These are phyloP conservation scores for Nerophis lumbriciformis DNA, from an alignment of 2,113 vertebrate species.

Conservation along the genomic window DNA sequence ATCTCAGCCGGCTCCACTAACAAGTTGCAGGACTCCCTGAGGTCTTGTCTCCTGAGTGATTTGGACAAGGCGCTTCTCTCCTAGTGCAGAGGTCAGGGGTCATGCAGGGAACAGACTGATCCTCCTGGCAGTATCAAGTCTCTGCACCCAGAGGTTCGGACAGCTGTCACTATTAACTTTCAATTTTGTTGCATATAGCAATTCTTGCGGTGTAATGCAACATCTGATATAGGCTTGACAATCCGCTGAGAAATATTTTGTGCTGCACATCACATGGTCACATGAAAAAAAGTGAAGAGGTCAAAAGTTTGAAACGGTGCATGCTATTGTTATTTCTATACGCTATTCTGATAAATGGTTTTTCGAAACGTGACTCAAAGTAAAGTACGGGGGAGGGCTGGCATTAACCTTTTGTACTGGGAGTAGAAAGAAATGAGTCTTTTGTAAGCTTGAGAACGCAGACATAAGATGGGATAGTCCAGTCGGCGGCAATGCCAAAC, in stretches of 20 bases:
- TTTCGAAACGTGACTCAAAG: constrained; percentile 57
- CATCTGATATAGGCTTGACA: not conserved
- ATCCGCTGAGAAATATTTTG: constrained; percentile 10
- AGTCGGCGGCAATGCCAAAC: constrained; percentile 16
- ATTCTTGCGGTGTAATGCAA: not conserved
- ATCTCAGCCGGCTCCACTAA: constrained; percentile 45
- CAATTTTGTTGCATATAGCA: not conserved
- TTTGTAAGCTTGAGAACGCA: constrained; percentile 14
- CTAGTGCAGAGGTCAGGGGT: constrained; percentile 49
- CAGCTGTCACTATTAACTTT: constrained; percentile 30
- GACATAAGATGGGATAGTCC: not conserved
- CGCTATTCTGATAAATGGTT: constrained; percentile 50
- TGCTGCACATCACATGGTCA: constrained; percentile 11
- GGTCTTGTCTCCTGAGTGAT: constrained; percentile 48
- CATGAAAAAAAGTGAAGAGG: constrained; percentile 10
- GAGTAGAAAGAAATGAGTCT: constrained; percentile 33
- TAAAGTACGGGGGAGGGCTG: constrained; percentile 34
- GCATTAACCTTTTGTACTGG: constrained; percentile 25
- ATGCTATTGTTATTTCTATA: constrained; percentile 52
- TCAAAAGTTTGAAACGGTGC: constrained; percentile 38
- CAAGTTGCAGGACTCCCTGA: constrained; percentile 42
- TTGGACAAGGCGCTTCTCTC: constrained; percentile 48
- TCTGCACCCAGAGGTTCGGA: constrained; percentile 31
- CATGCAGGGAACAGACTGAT: constrained; percentile 43
- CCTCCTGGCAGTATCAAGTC: constrained; percentile 31